These are phyloP conservation scores for Corythaixoides concolor DNA, from an alignment of 2,113 vertebrate species.

Conservation along the genomic window DNA sequence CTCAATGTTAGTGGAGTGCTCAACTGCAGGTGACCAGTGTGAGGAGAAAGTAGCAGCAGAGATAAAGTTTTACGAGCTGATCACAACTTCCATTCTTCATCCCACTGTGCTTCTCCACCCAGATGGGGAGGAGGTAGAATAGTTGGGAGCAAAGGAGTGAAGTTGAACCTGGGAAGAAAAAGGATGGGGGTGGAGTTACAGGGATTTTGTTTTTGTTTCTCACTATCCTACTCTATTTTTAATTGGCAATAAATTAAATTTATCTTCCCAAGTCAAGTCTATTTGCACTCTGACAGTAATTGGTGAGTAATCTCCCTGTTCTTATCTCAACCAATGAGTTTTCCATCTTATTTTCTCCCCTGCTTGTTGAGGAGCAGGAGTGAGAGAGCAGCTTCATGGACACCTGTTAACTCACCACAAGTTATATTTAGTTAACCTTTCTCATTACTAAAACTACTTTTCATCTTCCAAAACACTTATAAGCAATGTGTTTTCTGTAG, in stretches of 20 bases:
- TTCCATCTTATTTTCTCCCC: background rate
- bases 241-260: background rate
- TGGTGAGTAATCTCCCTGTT: background rate
- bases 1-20: background rate
- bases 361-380: background rate
- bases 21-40: background rate
- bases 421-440: background rate
- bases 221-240: background rate
- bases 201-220: background rate
- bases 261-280: background rate
- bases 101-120: background rate
- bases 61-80: background rate
- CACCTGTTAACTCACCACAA: background rate
- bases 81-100: background rate
- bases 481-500: background rate
- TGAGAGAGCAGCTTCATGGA: background rate
- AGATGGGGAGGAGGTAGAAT: background rate
- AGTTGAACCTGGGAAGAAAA: background rate
- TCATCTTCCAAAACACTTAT: background rate
- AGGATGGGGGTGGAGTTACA: rapidly evolving
- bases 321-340: background rate
- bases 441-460: background rate
- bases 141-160: background rate
- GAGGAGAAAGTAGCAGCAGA: background rate
- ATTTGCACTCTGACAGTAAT: background rate